Evolutionary conservation across 2,113 vertebrate species (phyloP), one percentile per base, ranked within the genome.

Genomic region (Canis aureus): DNA sequence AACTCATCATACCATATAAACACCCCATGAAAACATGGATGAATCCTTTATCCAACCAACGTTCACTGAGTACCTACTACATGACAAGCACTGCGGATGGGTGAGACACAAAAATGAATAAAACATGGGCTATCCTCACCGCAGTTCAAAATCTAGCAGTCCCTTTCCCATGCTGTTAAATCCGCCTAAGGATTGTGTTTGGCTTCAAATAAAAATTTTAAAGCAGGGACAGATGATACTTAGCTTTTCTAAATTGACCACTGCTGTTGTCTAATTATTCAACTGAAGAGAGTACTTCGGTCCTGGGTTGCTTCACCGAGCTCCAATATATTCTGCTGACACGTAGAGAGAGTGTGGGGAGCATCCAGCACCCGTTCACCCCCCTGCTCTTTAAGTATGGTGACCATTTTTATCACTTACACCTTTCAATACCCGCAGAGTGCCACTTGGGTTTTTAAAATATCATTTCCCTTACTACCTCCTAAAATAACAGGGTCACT

Each of bases 401-500:
- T 67, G 51, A 95, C 43, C 20, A 0, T 96, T 95, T 96, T 97
- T 96, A 92, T 91, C 84, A 94, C 95, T 97, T 92, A 91, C 57
- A 92, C 51, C 62, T 96, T 96, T 89, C 71, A 74, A 38, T 94
- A 84, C 64, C 92, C 90, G 79, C 78, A 94, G 69, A 90, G 74
- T 12, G 22, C 91, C 88, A 84, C 87, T 84, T 55, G 53, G 55
- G 66, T 66, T 97, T 94, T 89, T 43, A 13, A 94, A 96, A 97
- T 85, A 91, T 69, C 59, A 69, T 93, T 97, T 98, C 95, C 93
- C 93, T 94, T 96, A 78, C 85, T 94, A 55, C 32, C 25, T 97
- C 81, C 85, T 82, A 91, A 97, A 97, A 97, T 96, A 97, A 91
- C 97, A 97, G 32, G 92, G 93, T 97, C 91, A 95, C 84, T 95